Conservation (phyloP, 2,797 vertebrate species). For the Meriones psammophilus region DNA sequence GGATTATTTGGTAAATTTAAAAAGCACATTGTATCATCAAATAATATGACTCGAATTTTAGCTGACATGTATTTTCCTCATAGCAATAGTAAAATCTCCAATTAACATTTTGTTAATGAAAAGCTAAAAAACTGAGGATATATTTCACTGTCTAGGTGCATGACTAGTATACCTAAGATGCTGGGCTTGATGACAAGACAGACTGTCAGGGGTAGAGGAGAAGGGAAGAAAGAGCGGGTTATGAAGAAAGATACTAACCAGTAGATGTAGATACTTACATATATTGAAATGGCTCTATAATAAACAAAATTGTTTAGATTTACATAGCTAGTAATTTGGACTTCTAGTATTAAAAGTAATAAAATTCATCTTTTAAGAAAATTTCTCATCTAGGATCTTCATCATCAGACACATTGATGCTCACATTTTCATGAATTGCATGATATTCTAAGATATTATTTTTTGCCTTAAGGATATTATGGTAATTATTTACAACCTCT, state of each 20-base stretch:
- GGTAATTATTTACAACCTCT: neutral
- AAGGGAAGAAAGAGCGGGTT: neutral
- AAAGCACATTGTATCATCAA: neutral
- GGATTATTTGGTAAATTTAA: neutral
- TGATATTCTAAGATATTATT: neutral
- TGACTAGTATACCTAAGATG: neutral
- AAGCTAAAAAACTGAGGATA: too few species aligned
- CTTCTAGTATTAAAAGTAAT: neutral
- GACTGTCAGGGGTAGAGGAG: neutral
- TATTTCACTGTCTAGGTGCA: neutral
- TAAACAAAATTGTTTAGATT: neutral
- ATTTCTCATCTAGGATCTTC: neutral
- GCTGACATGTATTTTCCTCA: neutral
- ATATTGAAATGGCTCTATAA: neutral
- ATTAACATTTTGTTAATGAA: neutral
- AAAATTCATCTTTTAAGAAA: neutral
- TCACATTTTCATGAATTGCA: neutral
- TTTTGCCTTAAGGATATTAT: neutral
- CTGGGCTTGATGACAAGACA: neutral
- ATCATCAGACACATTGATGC: conserved; percentile 1
- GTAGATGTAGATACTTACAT: neutral
- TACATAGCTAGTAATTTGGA: neutral
- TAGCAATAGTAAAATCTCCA: neutral
- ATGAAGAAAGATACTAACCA: neutral
- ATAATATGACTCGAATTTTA: neutral